Evolutionary conservation across 92 coral and sea anemone species (phyloP), one percentile per base, ranked within the genome.

Genomic region (Plumapathes pennacea): DNA sequence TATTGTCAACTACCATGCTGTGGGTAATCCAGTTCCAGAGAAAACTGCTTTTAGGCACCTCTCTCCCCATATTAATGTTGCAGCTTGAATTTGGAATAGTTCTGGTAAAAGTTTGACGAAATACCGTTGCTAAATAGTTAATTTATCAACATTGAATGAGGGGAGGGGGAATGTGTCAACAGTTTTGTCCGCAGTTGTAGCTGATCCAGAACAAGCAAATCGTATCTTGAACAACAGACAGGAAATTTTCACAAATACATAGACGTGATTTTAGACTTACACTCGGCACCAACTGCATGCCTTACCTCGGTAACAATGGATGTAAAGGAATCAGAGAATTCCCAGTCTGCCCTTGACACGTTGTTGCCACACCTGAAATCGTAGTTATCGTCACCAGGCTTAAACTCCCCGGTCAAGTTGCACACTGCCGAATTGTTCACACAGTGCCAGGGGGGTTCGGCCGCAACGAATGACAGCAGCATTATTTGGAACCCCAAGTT

Each of bases 361-460:
- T 65, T 38, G 17, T 90, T 83, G 30, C 96, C 57, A 25, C 72
- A 74, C n/a, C 67, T 48, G 58, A 49, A 39, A 6, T 65, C 36
- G 5, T 78, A 43, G 24, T 71, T 24, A 26, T 50, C 67, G 31
- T 78, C 83, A 2, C 78, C 78, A 4, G 84, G 81, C 14, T 42
- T 64, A 67, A 85, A 61, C 37, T 78, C 69, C 7, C 97, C 97
- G n/a, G 76, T 73, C 36, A 78, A 41, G 7, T 48, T 52, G 54
- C 96, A 88, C 17, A 54, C 77, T 39, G 74, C 77, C 32, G 72
- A 70, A 67, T 83, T 83, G 38, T 60, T 17, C 1, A 37, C 84
- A 50, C 96, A 88, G 46, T 51, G 55, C 96, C 96, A 88, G 27
- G 89, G 83, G 13, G 96, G 81, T 39, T 88, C 96, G 2, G 85